Base-by-base conservation (phyloP, 1,140 invertebrate species). In the Dendrolimus punctatus region DNA sequence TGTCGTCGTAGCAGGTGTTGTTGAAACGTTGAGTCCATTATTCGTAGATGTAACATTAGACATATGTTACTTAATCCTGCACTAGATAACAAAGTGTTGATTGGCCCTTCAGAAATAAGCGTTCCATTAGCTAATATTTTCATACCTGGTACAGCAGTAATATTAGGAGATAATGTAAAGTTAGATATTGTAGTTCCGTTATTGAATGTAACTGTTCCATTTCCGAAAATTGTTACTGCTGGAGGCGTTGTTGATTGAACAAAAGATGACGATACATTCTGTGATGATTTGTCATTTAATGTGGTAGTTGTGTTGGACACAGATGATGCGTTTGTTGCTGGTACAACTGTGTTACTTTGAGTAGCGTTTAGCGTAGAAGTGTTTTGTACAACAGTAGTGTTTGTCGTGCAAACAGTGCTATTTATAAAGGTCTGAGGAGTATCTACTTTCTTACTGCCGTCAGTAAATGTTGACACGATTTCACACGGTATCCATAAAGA, bases 401-500 rank as follows among this genome's bases (percentile, higher is more conserved):
- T 60, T 0, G 58, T 64, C 0, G 57, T 62, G 46, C 76, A 78
- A 37, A 73, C 58, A 23, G 73, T 76, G 46, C 59, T 63, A 23
- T 71, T 75, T 23, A 40, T 45, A 45, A 40, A 37, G 9, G 57
- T 40, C 23, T 23, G 23, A 23, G 48, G 44, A 39, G 65, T 51
- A 23, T 8, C 45, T 8, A 64, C 44, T 57, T 70, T 71, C 40
- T 65, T 66, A 53, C 75, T 71, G 7, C 64, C 71, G 55, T 76
- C 62, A 37, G 76, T 76, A 49, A 85, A 85, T 7, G 82, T 85
- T 3, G 82, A 80, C 6, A 85, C 80, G 23, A 85, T 85, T 63
- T 81, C 82, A 60, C 82, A 85, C 37, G 82, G 82, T 53, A 85
- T 72, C 61, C 72, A 80, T 5, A 85, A 51, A 36, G 57, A 53